Base-by-base conservation (phyloP, 2,113 vertebrate species). In the Penelope pileata region DNA sequence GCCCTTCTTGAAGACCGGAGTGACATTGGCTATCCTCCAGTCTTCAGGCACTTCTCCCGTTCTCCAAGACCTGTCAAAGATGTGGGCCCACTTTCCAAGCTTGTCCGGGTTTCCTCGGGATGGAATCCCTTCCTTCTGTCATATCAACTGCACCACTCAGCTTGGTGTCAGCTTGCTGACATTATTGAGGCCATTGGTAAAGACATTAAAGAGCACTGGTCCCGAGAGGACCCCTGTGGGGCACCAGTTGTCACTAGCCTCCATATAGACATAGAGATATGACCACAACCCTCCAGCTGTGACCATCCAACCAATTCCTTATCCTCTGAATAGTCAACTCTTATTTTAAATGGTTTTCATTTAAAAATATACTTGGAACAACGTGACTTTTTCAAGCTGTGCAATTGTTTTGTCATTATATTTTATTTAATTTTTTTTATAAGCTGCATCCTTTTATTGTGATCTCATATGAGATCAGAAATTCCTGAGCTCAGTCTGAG, bases 391-490 rank as follows among this genome's bases (percentile, higher is more conserved):
- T 73, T 92, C 94, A 85, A 92, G 48, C 62, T 92, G 66, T 87
- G 74, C 66, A 85, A 85, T 58, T 85, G 51, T 84, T 93, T 48
- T 12, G 21, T 51, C 14, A 22, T 16, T 32, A 6, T 56, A 6
- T 43, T 43, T 43, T 54, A 27, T 47, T n/a, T 56, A 27, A 27
- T 53, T 7, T 19, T 16, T 45, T 72, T 43, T 45, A 10, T 48
- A 51, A 92, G 34, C 13, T 86, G 19, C 11, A 59, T 51, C 16
- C 4, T 34, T 75, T 86, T 64, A 16, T 68, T 87, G 24, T 73
- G 51, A 56, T 74, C 62, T 89, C 53, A 76, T 45, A 84, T 91
- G 74, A 92, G n/a, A 89, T 66, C 81, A 93, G 69, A 84, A 95
- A 82, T 78, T 91, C 62, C 53, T 86, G 29, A 48, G 36, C 34